Conservation (phyloP, 2,113 vertebrate genomes). For the Pluvianellus socialis region DNA sequence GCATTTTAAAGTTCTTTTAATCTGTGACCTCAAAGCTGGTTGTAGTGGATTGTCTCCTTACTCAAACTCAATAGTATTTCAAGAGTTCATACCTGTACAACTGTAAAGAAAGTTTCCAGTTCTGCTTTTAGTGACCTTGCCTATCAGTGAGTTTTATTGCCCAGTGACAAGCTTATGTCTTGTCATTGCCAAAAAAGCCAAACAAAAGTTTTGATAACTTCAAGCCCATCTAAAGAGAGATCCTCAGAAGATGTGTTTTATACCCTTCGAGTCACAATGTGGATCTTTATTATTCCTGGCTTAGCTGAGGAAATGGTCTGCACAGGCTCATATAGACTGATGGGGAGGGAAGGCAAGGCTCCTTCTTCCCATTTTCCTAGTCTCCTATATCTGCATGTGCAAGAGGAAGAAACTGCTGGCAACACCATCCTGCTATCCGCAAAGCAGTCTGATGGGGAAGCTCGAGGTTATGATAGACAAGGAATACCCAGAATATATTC, state of each 20-base stretch:
- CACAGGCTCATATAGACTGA: background rate
- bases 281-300: background rate
- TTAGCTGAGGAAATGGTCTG: background rate
- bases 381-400: background rate
- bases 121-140: background rate
- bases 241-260: background rate
- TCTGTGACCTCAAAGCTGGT: background rate
- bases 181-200: background rate
- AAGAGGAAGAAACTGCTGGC: background rate
- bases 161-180: background rate
- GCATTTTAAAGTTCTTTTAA: background rate
- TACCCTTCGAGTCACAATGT: background rate
- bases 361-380: background rate
- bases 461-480: background rate
- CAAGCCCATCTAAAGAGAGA: background rate
- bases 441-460: background rate
- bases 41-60: background rate
- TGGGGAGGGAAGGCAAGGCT: background rate
- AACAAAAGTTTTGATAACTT: background rate
- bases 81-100: fast-evolving
- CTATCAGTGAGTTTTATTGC: background rate
- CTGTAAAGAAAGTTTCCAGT: background rate
- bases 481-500: background rate
- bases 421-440: background rate
- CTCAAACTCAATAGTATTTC: background rate